These are phyloP conservation scores for Bergia puertoricense DNA, from an alignment of 92 coral and sea anemone genomes.

Conservation along the genomic window DNA sequence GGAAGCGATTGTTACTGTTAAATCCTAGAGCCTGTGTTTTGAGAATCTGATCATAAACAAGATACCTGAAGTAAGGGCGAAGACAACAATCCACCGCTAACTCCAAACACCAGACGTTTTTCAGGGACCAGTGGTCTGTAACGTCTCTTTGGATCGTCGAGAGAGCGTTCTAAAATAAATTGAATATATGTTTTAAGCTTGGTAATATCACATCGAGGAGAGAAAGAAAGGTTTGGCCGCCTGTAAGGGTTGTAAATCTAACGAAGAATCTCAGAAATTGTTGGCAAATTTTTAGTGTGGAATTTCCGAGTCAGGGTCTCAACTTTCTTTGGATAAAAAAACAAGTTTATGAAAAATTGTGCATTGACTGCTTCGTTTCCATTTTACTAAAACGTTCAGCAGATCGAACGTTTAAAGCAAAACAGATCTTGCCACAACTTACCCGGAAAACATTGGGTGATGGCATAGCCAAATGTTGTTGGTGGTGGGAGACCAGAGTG, in stretches of 20 bases:
- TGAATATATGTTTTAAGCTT: background rate
- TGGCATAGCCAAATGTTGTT: constrained; percentile 77
- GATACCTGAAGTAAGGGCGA: constrained; percentile 91
- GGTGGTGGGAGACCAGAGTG: constrained; percentile 91
- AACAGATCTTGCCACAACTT: background rate
- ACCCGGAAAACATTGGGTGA: constrained; percentile 86
- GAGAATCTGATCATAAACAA: background rate
- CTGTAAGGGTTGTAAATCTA: too few species aligned
- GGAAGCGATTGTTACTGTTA: too few species aligned
- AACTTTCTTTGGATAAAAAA: too few species aligned
- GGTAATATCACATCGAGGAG: background rate
- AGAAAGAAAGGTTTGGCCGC: too few species aligned
- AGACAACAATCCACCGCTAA: constrained; percentile 90
- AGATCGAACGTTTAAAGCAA: background rate
- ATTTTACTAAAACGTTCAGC: too few species aligned
- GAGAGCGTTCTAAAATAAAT: constrained; percentile 63
- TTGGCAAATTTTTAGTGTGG: too few species aligned
- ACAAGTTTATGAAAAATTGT: too few species aligned
- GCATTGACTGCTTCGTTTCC: too few species aligned
- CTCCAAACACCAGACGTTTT: constrained; percentile 75
- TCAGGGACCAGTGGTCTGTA: constrained; percentile 76
- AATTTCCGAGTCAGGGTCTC: too few species aligned
- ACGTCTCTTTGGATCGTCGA: constrained; percentile 75
- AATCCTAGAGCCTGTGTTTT: too few species aligned
- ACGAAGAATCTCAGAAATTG: too few species aligned